Evolutionary conservation across 2,113 vertebrate genomes (phyloP), one percentile per base, ranked within the genome.

Genomic region (Myanophis thanlyinensis): DNA sequence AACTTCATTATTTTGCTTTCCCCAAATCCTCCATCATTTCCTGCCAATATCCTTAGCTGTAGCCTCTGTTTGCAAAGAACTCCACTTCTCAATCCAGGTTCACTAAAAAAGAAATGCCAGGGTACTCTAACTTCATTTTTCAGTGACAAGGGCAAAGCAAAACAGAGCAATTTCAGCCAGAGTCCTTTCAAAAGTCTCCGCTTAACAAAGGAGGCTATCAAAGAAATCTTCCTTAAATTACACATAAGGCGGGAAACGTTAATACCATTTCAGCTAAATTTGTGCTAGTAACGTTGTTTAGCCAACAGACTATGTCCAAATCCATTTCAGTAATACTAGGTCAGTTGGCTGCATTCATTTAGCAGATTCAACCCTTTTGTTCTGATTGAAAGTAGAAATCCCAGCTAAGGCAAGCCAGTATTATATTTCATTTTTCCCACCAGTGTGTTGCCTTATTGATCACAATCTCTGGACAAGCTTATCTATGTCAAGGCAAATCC

Each of bases 331-430:
- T 93, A 95, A 91, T n/a, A 92, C 92, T 93, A 95, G 56, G 94
- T 94, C 86, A 92, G 84, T 87, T 93, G 85, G 67, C 46, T 89
- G 51, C 92, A 93, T 92, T 96, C 91, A 94, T 96, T 96, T 95
- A 94, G 48, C 62, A 59, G 91, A 94, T 94, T 93, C 94, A 96
- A 95, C 93, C 91, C 47, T 54, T 95, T 92, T 93, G 94, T 94
- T 91, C 94, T 96, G 95, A 97, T 91, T 86, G 95, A 94, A 96
- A 92, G 86, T 51, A 96, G 95, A 94, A 96, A 95, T 93, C 93
- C 93, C 88, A 94, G 91, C 91, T 94, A 87, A 87, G 92, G 92
- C 91, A 94, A 93, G 93, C 91, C 92, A 92, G 86, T 87, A 91
- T 91, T 90, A 87, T 93, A 62, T 96, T 90, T 96, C 92, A 89